Evolutionary conservation across 2,888 invertebrate genomes (phyloP), one percentile per base, ranked within the genome.

Genomic region (Lysandra bellargus): DNA sequence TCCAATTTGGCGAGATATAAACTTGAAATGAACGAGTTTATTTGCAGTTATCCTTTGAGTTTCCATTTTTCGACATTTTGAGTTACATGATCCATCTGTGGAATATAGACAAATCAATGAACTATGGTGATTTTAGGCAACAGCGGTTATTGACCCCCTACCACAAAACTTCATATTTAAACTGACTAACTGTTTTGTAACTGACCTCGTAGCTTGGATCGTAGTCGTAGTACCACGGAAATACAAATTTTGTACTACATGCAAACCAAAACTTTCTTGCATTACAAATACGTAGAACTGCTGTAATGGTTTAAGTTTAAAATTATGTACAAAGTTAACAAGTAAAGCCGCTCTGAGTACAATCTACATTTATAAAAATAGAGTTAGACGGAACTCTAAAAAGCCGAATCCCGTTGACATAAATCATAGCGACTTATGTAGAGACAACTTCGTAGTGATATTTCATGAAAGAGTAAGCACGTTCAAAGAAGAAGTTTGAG

Each of bases 251-350:
- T 37, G 69, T 14, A 69, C 69, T 33, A 37, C 69, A 69, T 69
- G 69, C 33, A 37, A 69, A 69, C 69, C 6, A 6, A 33, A 69
- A 69, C 33, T 69, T 69, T 69, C 64, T 30, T 69, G 33, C 12
- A 69, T 69, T 69, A 69, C 69, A 33, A 37, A 37, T 69, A 69
- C 33, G 33, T 69, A 37, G 33, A 69, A 14, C 33, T 69, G 69
- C 5, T 69, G 69, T 33, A 69, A 69, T 69, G 17, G 69, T 69
- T 69, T 69, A 69, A 69, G 69, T 69, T 69, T 33, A 37, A 69
- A 69, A 69, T 69, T 69, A 69, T 69, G 69, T 69, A 69, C 69
- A 69, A 69, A 69, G 69, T 37, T 69, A 69, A 69, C 69, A 14
- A 69, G 9, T 14, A 33, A 69, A 69, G 69, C 33, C 69, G 33